Base-by-base conservation (phyloP, 2,888 invertebrate genomes). In the Oligia strigilis region DNA sequence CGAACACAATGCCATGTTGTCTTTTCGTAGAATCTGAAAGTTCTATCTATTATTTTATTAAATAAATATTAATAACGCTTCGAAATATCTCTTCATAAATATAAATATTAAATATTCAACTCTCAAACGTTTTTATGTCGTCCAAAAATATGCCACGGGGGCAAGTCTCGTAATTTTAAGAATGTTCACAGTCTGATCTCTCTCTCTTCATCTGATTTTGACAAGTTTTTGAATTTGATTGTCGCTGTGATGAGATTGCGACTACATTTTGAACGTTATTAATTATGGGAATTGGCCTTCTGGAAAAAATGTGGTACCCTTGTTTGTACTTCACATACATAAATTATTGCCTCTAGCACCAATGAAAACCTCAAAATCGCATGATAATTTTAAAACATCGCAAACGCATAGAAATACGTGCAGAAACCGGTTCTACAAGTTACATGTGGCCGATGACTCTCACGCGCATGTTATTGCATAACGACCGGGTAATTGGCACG, bases 401-500 rank as follows among this genome's bases (percentile, higher is more conserved):
- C 36, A 78, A 52, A 78, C 66, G 40, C 66, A 60, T 67, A 40
- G n/a, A 43, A 14, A 62, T 29, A 23, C 40, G 13, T 46, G 60
- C 65, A 67, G 17, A 73, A 77, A 80, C 74, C 65, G 55, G 75
- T 75, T 40, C 69, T 72, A n/a, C 76, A 77, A 70, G 58, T 73
- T 60, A 73, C 78, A 77, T 75, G 64, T 79, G 77, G 83, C 73
- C 73, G 78, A 82, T 78, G 83, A 78, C 83, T 80, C 79, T 82
- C 78, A 72, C 49, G 75, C 69, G 79, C 73, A 80, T 76, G 76
- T 72, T 55, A 83, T 86, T 86, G 83, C 83, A 81, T 83, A 86
- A 86, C 80, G 58, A 86, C 72, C 74, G 65, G 36, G 64, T 86
- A 86, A 86, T 86, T 83, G 85, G 72, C 82, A 82, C 70, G 84